Percentiles rank a stretch among this genome's conserved stretches.
phyloP scores from a whole-genome alignment of 2,113 vertebrate species.

The Neolamprologus cancellatus region DNA sequence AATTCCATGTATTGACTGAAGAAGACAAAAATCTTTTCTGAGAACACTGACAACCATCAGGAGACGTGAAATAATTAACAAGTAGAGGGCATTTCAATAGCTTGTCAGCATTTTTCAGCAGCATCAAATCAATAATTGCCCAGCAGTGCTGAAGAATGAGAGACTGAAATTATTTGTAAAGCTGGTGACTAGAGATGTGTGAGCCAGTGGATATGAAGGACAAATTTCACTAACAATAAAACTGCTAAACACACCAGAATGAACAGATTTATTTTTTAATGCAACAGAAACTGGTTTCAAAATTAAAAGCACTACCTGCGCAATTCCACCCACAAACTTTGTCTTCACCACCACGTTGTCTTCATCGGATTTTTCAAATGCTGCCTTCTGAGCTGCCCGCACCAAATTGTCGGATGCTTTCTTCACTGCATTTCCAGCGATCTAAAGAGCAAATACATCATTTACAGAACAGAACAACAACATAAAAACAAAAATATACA shows the following conservation, averaged over 20 bases:
- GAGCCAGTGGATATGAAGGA: not conserved
- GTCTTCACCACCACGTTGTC: conserved; percentile 95
- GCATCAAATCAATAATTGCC: not conserved
- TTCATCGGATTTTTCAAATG: conserved; percentile 92
- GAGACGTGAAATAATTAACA: not conserved
- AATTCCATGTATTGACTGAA: not conserved
- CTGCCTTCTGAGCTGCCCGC: conserved; percentile 92
- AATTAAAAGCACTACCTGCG: conserved; percentile 77
- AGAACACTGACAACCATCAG: not conserved
- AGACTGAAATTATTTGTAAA: not conserved
- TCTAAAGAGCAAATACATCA: conserved; percentile 59
- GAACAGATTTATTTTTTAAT: not conserved
- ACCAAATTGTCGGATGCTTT: conserved; percentile 96
- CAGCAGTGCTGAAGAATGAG: not conserved
- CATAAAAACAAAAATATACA: too few species aligned
- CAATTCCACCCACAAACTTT: conserved; percentile 96
- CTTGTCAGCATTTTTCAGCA: not conserved
- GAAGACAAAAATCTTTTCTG: not conserved
- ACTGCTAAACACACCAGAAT: not conserved
- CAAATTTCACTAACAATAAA: not conserved
- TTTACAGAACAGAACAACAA: not conserved
- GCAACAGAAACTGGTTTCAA: not conserved
- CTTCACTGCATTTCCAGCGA: conserved; percentile 95
- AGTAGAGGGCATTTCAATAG: not conserved
- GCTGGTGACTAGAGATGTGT: not conserved